Evolutionary conservation across 2,888 invertebrate genomes (phyloP), one percentile per base, ranked within the genome.

Genomic region (Sphinx pinastri): DNA sequence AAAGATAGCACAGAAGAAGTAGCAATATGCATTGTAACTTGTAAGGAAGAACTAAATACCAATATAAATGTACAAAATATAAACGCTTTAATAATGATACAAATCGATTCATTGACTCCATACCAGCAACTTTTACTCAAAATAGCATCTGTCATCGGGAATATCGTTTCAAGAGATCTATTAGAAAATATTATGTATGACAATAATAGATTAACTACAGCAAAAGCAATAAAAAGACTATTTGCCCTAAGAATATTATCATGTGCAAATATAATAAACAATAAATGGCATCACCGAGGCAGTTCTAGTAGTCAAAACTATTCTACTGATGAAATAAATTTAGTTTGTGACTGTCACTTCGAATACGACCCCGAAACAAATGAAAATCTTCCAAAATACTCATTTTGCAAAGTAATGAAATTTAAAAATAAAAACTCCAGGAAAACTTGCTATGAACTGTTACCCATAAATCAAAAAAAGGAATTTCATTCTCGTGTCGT

Each of bases 51-150:
- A 79, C 79, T 94, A 59, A 87, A 88, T 59, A 84, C 85, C 10
- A 88, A 92, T 70, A 84, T 91, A 67, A 89, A 91, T 74, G 84
- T 84, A 16, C 89, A 93, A 81, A 94, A 93, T 77, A 73, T 92
- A 68, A 91, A 94, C 73, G 92, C 94, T 16, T 82, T 94, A 71
- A 89, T 94, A 73, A 91, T 94, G 90, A 94, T 95, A 73, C 91
- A 94, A 81, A 94, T 95, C 73, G 95, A 95, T 83, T 92, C 94
- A n/a, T 88, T 95, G 63, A 94, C 94, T 7, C 93, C 95, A 0
- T 95, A 95, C 79, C 95, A 96, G 80, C 95, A 96, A 77, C 82
- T 95, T 69, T 85, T 96, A 63, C 83, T 96, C 14, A 95, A 95
- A 84, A 95, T 95, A 71, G 95, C 95, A 10, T 93, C 95, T 0